These are phyloP conservation scores for Uropetala carovei DNA, from an alignment of 2,888 invertebrate genomes.

Conservation along the genomic window DNA sequence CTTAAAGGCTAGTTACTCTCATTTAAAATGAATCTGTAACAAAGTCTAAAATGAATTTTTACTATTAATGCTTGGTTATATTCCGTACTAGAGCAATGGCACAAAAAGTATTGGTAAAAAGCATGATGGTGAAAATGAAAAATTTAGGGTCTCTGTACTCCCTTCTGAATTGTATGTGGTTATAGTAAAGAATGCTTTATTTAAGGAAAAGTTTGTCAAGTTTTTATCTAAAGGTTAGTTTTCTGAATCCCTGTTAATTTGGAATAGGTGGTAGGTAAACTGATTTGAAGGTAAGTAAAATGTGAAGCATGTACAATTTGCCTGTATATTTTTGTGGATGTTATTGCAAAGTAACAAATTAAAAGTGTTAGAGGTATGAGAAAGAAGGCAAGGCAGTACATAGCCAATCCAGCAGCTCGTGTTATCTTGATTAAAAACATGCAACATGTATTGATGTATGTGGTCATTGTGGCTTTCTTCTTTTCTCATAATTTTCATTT, in stretches of 20 bases:
- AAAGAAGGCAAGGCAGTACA: conserved; percentile 11
- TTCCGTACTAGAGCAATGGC: conserved; percentile 61
- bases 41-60: conserved; percentile 44
- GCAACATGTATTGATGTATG: conserved; percentile 45
- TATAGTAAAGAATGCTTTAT: conserved; percentile 64
- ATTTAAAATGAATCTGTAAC: conserved; percentile 41
- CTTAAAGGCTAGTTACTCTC: conserved; percentile 37
- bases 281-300: conserved; percentile 59
- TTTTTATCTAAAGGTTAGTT: conserved; percentile 58
- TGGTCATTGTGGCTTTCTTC: conserved; percentile 56
- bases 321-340: conserved; percentile 35
- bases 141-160: conserved; percentile 62
- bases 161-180: conserved; percentile 62
- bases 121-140: conserved; percentile 57
- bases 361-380: conserved; percentile 34
- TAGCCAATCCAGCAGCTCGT: conserved; percentile 43
- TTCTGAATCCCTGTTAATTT: conserved; percentile 39
- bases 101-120: conserved; percentile 60
- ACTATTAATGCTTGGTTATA: conserved; percentile 63
- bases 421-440: conserved; percentile 44
- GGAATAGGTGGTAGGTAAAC: conserved; percentile 58
- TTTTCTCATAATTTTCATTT: conserved; percentile 42
- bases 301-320: conserved; percentile 31
- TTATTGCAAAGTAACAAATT: conserved; percentile 46
- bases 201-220: conserved; percentile 56